phyloP scores from a whole-genome alignment of 2,797 vertebrate genomes.

The Harpagifer antarcticus region DNA sequence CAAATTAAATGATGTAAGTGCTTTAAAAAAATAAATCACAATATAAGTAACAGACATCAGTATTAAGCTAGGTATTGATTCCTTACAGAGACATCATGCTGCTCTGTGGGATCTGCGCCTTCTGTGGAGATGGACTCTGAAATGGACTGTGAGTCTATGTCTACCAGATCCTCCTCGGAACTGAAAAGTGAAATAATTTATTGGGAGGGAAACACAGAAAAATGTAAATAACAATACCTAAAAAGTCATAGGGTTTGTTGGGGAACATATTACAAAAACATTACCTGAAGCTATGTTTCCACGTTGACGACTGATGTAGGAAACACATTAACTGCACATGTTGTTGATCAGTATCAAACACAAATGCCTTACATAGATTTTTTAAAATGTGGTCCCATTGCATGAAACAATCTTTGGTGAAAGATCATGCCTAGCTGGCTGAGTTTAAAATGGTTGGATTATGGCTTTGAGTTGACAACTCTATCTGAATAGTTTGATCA shows the following conservation, averaged over 20 bases:
- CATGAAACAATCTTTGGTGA: background rate
- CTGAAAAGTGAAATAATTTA: slow-evolving; percentile 64
- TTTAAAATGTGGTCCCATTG: background rate
- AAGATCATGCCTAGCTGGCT: too few species aligned
- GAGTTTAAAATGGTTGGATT: background rate
- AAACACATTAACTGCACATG: background rate
- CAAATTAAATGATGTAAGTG: too few species aligned
- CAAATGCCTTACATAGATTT: background rate
- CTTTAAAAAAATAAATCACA: too few species aligned
- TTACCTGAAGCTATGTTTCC: slow-evolving; percentile 1
- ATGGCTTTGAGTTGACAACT: slow-evolving; percentile 7
- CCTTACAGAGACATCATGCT: slow-evolving; percentile 76
- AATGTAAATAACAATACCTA: background rate
- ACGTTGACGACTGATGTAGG: background rate
- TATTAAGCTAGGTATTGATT: background rate
- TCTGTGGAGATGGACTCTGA: slow-evolving; percentile 59
- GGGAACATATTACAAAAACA: slow-evolving; percentile 7
- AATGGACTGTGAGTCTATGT: slow-evolving; percentile 68
- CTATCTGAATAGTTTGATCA: background rate
- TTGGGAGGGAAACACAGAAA: slow-evolving; percentile 16
- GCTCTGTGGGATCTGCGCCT: slow-evolving; percentile 61
- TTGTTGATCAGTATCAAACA: background rate
- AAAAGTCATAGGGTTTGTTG: background rate
- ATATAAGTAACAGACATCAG: background rate
- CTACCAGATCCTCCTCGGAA: slow-evolving; percentile 76